These are phyloP conservation scores for Albula glossodonta DNA, from an alignment of 2,113 vertebrate species.

Conservation along the genomic window DNA sequence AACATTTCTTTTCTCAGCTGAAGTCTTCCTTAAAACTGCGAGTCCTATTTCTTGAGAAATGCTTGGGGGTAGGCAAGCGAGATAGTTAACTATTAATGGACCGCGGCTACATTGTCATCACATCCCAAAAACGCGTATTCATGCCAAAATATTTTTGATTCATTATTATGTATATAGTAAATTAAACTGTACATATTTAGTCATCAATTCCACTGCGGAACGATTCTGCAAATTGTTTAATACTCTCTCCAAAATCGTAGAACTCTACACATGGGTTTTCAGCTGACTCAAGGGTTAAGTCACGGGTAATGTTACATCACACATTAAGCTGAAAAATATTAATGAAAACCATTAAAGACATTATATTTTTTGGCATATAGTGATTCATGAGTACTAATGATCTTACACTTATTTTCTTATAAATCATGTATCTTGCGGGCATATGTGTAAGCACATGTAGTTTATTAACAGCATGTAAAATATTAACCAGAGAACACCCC, in stretches of 20 bases:
- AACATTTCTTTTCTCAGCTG: background rate
- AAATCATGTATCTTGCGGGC: no score
- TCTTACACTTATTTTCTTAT: no score
- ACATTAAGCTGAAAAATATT: background rate
- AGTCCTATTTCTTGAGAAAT: conserved; percentile 13
- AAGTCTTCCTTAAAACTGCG: conserved; percentile 17
- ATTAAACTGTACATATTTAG: background rate
- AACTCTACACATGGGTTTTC: no score
- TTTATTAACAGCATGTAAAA: no score
- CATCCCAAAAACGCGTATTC: background rate
- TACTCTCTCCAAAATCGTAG: no score
- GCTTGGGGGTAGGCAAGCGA: conserved; percentile 19
- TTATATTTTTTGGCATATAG: background rate
- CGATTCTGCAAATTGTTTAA: no score
- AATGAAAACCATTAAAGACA: background rate
- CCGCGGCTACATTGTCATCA: background rate
- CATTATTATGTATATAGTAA: background rate
- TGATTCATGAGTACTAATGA: background rate
- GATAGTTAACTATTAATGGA: conserved; percentile 17
- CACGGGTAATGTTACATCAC: background rate
- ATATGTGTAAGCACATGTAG: no score
- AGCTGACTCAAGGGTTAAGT: background rate
- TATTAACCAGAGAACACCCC: no score
- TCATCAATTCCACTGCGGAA: no score
- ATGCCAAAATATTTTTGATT: background rate